Conservation (phyloP, 2,797 vertebrate species). For the Semaprochilodus insignis region DNA sequence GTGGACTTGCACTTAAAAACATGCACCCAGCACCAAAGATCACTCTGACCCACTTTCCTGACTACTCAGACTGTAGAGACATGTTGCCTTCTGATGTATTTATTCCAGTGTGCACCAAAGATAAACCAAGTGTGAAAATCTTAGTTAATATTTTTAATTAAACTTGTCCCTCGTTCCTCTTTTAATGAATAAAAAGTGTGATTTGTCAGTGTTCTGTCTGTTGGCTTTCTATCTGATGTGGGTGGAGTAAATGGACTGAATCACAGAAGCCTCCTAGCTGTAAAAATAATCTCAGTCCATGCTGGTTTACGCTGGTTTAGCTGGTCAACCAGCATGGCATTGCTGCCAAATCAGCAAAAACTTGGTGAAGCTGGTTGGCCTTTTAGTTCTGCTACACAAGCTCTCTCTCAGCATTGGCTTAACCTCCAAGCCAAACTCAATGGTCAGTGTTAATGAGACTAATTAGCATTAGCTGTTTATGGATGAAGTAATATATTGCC, state of each 20-base stretch:
- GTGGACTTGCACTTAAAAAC: neutral
- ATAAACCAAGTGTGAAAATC: neutral
- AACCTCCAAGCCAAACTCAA: too few species aligned
- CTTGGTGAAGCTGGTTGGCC: too few species aligned
- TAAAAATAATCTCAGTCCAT: too few species aligned
- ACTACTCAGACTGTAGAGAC: neutral
- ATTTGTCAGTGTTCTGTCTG: neutral
- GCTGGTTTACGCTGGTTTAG: too few species aligned
- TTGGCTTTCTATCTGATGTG: neutral
- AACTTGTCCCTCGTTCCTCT: neutral
- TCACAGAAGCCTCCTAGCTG: too few species aligned
- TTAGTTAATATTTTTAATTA: neutral
- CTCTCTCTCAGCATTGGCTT: too few species aligned
- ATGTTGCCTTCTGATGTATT: neutral
- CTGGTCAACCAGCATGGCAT: too few species aligned
- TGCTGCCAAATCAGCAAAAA: too few species aligned
- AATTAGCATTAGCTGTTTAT: too few species aligned
- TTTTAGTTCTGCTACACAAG: too few species aligned
- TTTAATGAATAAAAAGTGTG: slow-evolving; percentile 4
- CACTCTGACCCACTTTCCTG: neutral
- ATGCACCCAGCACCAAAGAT: neutral
- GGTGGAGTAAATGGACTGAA: neutral
- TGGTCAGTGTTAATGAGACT: too few species aligned
- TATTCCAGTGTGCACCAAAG: slow-evolving; percentile 1
- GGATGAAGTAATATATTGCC: too few species aligned